Base-by-base conservation (phyloP, 2,888 invertebrate genomes). In the Empis livida region DNA sequence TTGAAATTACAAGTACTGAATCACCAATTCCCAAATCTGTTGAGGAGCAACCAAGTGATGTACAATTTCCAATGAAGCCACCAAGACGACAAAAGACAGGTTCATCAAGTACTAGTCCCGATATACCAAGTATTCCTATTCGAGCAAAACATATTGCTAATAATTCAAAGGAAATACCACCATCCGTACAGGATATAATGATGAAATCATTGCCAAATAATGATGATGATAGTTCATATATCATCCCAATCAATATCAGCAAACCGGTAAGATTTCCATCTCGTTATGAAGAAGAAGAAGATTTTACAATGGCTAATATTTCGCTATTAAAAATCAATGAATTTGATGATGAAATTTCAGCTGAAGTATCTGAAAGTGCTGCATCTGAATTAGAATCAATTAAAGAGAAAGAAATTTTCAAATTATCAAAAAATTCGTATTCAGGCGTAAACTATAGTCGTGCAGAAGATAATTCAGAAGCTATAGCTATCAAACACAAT, bases 101-200 rank as follows among this genome's bases (percentile, higher is more conserved):
- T 5, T 64, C 66, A 0, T 67, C 68, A 2, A 62, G 62, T 51
- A 61, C 61, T 27, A 51, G 48, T 40, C 56, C 64, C 0, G 55
- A 61, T 3, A 40, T 56, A 1, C 59, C 59, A 5, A 56, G 59
- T 32, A 55, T 59, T 1, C 61, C 62, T 0, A 61, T 60, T 20
- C 59, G 61, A 6, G 49, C 64, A 0, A 62, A 60, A 39, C 57
- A 59, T 23, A 63, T 66, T 16, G 55, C 62, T 9, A 62, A 59
- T 46, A 47, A 67, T 13, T 53, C 67, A 0, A 51, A 56, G 2
- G 52, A 57, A 47, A 66, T 68, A 62, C 57, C 66, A 1, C 67
- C 67, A 3, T 68, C 68, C 2, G 62, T 68, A 1, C 67, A 68
- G 50, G 67, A 68, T 43, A 49, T 66, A 15, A 35, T 68, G 20